Base-by-base conservation (phyloP, 1,140 invertebrate species). In the Tribolium madens region DNA sequence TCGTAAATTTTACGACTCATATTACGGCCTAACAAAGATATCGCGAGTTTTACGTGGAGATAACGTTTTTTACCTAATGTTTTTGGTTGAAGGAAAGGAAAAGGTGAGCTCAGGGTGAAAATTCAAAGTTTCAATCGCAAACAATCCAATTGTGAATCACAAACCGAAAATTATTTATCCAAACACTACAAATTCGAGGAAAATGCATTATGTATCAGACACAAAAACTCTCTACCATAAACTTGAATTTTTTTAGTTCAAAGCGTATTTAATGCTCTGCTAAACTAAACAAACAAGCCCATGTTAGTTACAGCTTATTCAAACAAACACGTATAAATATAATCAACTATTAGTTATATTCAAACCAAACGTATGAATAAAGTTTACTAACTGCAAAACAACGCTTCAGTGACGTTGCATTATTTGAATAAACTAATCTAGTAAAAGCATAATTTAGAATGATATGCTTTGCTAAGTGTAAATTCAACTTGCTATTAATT, bases 1-100 rank as follows among this genome's bases (percentile, higher is more conserved):
- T 64, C 57, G 57, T 64, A 64, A 64, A 64, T 64, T 64, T 64
- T 64, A 64, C 57, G 57, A 64, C 26, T 31, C 21, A 64, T 64
- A 64, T 64, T 64, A 64, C 57, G 26, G 26, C 15, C 14, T 64
- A 64, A 64, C 57, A 64, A 64, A 64, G 57, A 64, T 64, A 64
- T 64, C 57, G 57, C 57, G 26, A 64, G n/a, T 64, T 64, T 64
- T 64, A 64, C 21, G 57, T 33, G 26, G 10, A 64, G 57, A 64
- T 64, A 64, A 64, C 57, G 31, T 64, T 64, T 33, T 64, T 64
- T 64, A 10, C 10, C 3, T 64, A 33, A 64, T 33, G 57, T 33
- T 31, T 64, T 33, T 5, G 31, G 31, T 57, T 57, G 15, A n/a
- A n/a, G 15, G 52, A 18, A 26, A 26, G 21, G 52, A 18, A 26